A percentile compares a stretch with the other conserved stretches of the same genome.
phyloP scores from a whole-genome alignment of 2,113 vertebrate species.

The Spea bombifrons region DNA sequence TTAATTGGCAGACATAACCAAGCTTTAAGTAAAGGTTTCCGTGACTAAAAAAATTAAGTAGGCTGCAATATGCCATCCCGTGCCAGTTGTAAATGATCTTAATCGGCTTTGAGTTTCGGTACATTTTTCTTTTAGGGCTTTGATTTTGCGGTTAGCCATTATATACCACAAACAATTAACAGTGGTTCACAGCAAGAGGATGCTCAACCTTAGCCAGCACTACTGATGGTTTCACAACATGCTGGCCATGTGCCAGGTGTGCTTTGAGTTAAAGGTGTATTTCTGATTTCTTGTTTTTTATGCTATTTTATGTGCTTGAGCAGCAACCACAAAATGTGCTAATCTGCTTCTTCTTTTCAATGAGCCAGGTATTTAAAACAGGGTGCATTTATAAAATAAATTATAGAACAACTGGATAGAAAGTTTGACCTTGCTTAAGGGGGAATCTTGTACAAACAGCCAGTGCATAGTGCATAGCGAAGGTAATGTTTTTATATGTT shows the following conservation, averaged over 20 bases:
- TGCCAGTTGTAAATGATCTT: not conserved
- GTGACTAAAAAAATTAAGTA: constrained; percentile 23
- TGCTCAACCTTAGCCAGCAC: not conserved
- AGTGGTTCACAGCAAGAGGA: not conserved
- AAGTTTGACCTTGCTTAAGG: too few species aligned
- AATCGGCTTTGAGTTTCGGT: constrained; percentile 18
- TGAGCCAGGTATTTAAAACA: not conserved
- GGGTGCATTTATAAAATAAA: too few species aligned
- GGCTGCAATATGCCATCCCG: constrained; percentile 9
- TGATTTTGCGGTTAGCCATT: constrained; percentile 15
- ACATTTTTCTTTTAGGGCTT: constrained; percentile 27
- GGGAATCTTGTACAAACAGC: too few species aligned
- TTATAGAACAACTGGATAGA: too few species aligned
- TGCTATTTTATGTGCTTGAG: not conserved
- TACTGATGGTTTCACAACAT: constrained; percentile 23
- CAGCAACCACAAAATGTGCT: constrained; percentile 6
- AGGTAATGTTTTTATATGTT: too few species aligned
- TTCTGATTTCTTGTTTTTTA: constrained; percentile 15
- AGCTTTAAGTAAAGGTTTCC: not conserved
- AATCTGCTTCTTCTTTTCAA: not conserved
- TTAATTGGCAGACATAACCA: not conserved
- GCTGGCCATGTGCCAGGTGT: constrained; percentile 21
- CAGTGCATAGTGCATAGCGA: too few species aligned
- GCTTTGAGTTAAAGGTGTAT: constrained; percentile 11
- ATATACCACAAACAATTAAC: constrained; percentile 14